Conservation (phyloP, 2,888 invertebrate genomes). For the Pheosia gnoma region DNA sequence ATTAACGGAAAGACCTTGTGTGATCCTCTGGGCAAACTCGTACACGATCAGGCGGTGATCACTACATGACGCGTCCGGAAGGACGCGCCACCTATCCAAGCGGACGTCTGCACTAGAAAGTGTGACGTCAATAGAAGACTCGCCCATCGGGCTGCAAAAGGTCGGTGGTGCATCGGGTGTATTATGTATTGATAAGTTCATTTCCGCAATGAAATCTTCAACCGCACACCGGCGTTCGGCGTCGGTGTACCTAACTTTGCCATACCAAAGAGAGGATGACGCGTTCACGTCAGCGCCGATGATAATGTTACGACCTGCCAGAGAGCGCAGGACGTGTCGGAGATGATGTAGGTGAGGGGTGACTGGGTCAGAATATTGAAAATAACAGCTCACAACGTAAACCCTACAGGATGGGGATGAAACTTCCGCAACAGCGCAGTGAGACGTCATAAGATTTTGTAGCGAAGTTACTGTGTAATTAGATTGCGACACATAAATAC, state of each 20-base stretch:
- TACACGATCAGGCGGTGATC: background rate
- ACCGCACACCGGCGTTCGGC: background rate
- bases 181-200: background rate
- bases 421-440: no score
- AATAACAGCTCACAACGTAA: background rate
- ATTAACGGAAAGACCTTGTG: background rate
- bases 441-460: no score
- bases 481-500: no score
- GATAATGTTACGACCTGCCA: background rate
- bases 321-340: background rate
- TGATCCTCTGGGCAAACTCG: background rate
- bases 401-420: background rate
- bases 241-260: background rate
- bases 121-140: background rate
- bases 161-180: background rate
- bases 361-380: background rate
- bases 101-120: slow-evolving; percentile 49
- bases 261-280: background rate
- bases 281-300: slow-evolving; percentile 1
- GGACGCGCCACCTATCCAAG: slow-evolving; percentile 14
- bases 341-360: background rate
- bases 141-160: background rate
- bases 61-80: slow-evolving; percentile 29
- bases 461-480: no score
- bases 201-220: background rate